Evolutionary conservation across 1,140 invertebrate genomes (phyloP).

Genomic region (Drosophila pseudoobscura): DNA sequence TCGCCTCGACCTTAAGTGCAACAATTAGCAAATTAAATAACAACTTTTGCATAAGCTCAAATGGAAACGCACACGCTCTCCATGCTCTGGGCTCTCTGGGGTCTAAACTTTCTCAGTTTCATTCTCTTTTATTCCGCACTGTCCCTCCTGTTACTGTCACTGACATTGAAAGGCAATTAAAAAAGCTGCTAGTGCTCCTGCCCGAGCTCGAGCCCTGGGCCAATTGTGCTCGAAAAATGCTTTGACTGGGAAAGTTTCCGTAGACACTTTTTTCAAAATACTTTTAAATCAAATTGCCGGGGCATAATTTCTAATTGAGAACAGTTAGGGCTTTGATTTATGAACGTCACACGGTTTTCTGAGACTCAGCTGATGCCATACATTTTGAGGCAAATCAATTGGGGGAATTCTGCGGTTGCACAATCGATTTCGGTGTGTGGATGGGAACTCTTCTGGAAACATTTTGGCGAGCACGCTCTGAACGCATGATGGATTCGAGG

Average conservation of each 20-base stretch:
- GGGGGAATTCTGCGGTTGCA: constrained; percentile 42
- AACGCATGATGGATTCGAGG: constrained; percentile 10
- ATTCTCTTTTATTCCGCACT: neutral
- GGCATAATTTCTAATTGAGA: constrained; percentile 58
- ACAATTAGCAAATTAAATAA: constrained; percentile 77
- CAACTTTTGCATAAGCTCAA: constrained; percentile 46
- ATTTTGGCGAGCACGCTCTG: constrained; percentile 21
- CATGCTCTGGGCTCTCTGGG: constrained; percentile 17
- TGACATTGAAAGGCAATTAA: constrained; percentile 74
- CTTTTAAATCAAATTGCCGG: neutral
- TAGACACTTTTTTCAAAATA: neutral
- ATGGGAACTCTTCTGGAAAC: constrained; percentile 17
- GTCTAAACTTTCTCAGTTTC: constrained; percentile 10
- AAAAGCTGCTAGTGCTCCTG: constrained; percentile 9
- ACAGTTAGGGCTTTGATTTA: constrained; percentile 57
- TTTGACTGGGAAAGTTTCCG: neutral
- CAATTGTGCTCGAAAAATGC: constrained; percentile 29
- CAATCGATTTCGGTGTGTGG: constrained; percentile 13
- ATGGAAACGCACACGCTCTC: neutral
- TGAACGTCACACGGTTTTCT: constrained; percentile 18
- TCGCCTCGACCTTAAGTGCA: constrained; percentile 56
- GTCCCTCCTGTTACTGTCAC: neutral
- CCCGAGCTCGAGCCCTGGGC: constrained; percentile 8
- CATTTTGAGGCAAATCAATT: constrained; percentile 55
- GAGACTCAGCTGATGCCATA: constrained; percentile 20